Evolutionary conservation across 2,888 invertebrate species (phyloP).

Genomic region (Cordilura impudica): DNA sequence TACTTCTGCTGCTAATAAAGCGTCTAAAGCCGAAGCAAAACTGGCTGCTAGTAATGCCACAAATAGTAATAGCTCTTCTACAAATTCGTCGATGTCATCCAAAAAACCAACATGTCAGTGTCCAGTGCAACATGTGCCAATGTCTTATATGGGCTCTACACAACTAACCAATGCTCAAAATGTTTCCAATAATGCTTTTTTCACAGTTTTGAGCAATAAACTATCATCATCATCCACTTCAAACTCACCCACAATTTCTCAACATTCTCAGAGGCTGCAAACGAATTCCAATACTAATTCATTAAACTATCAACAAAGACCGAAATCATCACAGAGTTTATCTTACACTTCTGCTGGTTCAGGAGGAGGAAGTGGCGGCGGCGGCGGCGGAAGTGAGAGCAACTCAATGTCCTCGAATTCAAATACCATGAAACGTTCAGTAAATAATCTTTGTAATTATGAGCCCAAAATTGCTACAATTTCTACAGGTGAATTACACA

Average conservation of each 20-base stretch:
- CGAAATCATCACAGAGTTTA: constrained; percentile 67
- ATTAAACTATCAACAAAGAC: constrained; percentile 65
- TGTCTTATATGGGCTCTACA: constrained; percentile 78
- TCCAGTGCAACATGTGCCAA: constrained; percentile 78
- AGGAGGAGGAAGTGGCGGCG: not conserved
- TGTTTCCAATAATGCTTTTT: constrained; percentile 69
- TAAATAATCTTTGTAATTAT: constrained; percentile 67
- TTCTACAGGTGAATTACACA: constrained; percentile 67
- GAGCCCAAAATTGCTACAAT: constrained; percentile 77
- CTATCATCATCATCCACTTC: constrained; percentile 66
- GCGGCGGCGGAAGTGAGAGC: constrained; percentile 14
- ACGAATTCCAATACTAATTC: constrained; percentile 64
- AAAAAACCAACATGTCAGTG: constrained; percentile 78
- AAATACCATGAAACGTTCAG: constrained; percentile 67
- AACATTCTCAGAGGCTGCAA: constrained; percentile 46
- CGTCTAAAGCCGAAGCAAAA: constrained; percentile 50
- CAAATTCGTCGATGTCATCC: constrained; percentile 33
- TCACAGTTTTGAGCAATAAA: constrained; percentile 70
- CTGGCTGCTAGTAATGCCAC: constrained; percentile 23
- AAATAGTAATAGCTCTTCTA: constrained; percentile 45
- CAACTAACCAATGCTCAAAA: constrained; percentile 70
- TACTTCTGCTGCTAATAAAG: constrained; percentile 45
- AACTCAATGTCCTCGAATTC: constrained; percentile 32
- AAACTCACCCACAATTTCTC: constrained; percentile 52
- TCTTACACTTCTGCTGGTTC: constrained; percentile 37